Evolutionary conservation across 2,888 invertebrate species (phyloP).

Genomic region (Pachycephus smyrnensis): DNA sequence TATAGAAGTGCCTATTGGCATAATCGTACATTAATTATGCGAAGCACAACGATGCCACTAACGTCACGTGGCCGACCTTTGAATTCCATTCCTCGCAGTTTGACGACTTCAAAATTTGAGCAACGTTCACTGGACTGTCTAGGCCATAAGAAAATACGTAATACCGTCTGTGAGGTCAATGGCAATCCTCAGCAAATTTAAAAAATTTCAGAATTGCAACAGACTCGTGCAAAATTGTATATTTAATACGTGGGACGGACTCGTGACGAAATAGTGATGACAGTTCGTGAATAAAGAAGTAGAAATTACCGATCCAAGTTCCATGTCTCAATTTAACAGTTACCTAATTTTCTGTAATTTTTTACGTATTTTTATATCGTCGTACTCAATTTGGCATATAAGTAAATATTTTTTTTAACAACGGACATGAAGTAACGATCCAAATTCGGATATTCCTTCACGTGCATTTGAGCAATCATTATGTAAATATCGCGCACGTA

Average conservation of each 20-base stretch:
- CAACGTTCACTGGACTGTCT: background rate
- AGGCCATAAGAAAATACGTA: background rate
- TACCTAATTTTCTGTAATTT: too few species aligned
- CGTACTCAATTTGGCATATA: background rate
- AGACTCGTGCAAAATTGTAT: background rate
- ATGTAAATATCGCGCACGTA: background rate
- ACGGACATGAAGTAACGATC: background rate
- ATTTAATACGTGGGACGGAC: too few species aligned
- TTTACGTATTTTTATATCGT: background rate
- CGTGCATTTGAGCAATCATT: background rate
- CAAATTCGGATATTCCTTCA: background rate
- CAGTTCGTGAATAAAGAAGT: background rate
- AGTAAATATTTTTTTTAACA: background rate
- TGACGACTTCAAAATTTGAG: background rate
- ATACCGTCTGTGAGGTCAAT: background rate
- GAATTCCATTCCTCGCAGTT: constrained; percentile 17
- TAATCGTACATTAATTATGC: constrained; percentile 41
- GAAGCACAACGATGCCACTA: constrained; percentile 31
- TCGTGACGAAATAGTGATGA: background rate
- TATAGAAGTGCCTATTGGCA: constrained; percentile 14
- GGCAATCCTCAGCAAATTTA: background rate
- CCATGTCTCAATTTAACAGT: background rate
- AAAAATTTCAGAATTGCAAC: background rate
- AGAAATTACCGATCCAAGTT: background rate
- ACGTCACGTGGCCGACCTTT: constrained; percentile 39